Evolutionary conservation across 2,797 vertebrate species (phyloP), one percentile per base, ranked within the genome.

Genomic region (Myripristis jacobus): DNA sequence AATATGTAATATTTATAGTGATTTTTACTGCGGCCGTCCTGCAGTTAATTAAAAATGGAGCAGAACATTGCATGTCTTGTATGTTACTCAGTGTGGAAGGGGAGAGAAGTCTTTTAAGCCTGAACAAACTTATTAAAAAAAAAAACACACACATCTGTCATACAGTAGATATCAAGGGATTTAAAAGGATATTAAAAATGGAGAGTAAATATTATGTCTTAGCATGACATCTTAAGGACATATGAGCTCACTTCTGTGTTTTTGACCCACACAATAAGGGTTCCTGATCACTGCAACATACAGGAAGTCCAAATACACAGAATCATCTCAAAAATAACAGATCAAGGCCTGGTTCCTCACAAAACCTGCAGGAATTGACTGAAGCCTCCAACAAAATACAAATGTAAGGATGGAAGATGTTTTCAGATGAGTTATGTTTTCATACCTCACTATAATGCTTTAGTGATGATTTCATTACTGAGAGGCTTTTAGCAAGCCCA

Each of bases 1-100:
- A 62, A 67, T 7, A 66, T 63, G 31, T 19, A 65, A 66, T 41
- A 75, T 79, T 60, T 19, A 77, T 64, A 41, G 15, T 27, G 16
- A 29, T 51, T 71, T 76, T 44, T 16, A 46, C 43, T 56, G n/a
- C 38, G 24, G 36, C 29, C 4, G 11, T 53, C 27, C 22, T 44
- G 63, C 63, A 43, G 18, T 36, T 11, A 21, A 65, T 67, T 25
- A 60, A 55, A 80, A 46, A 50, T 31, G 4, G 70, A 52, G 16
- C 16, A 38, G 36, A 67, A 53, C 9, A 48, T 61, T 16, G 46
- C 1, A 15, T 18, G 22, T 65, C 51, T 19, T n/a, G 6, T 66
- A 27, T 55, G 11, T 24, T 54, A 13, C 55, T 63, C 41, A 53
- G 36, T 29, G 22, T 2, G 50, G 12, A 62, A 15, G 9, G 44